Evolutionary conservation across 92 coral and sea anemone genomes (phyloP).

Genomic region (Desmophyllum pertusum): DNA sequence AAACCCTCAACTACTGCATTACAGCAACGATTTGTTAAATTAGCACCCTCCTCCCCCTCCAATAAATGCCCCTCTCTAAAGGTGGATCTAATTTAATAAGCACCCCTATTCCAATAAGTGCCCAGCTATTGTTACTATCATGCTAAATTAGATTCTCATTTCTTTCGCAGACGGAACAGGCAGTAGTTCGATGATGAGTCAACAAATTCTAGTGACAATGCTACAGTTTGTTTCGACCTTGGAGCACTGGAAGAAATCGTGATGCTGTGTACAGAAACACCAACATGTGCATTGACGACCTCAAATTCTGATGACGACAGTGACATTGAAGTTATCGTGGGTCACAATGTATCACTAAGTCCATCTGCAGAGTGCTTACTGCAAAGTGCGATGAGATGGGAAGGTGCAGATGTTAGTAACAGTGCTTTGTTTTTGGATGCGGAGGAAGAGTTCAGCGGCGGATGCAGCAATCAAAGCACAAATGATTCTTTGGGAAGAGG

Average conservation of each 20-base stretch:
- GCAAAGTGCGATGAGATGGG: slow-evolving; percentile 28
- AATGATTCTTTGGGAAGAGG: slow-evolving; percentile 31
- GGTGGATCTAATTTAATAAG: too few species aligned
- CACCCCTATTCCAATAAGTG: too few species aligned
- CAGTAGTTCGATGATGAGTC: background rate
- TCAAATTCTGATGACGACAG: slow-evolving; percentile 62
- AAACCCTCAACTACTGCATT: background rate
- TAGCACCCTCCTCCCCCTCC: too few species aligned
- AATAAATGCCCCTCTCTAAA: too few species aligned
- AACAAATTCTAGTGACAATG: background rate
- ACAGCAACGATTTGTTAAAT: too few species aligned
- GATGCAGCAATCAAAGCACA: background rate
- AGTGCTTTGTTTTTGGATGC: background rate
- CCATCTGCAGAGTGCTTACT: background rate
- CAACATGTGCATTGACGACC: background rate
- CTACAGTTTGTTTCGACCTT: background rate
- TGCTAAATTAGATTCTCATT: background rate
- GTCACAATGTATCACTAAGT: background rate
- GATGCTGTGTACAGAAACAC: background rate
- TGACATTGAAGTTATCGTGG: slow-evolving; percentile 71
- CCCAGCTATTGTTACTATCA: background rate
- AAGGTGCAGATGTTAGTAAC: slow-evolving; percentile 1
- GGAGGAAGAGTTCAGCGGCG: background rate
- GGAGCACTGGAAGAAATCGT: background rate
- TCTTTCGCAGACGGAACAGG: background rate